A percentile compares a stretch with the other conserved stretches of the same genome.
These are phyloP conservation scores for Apostichopus leukothele DNA, from an alignment of 53 echinoderm and acorn worm genomes.

Conservation along the genomic window DNA sequence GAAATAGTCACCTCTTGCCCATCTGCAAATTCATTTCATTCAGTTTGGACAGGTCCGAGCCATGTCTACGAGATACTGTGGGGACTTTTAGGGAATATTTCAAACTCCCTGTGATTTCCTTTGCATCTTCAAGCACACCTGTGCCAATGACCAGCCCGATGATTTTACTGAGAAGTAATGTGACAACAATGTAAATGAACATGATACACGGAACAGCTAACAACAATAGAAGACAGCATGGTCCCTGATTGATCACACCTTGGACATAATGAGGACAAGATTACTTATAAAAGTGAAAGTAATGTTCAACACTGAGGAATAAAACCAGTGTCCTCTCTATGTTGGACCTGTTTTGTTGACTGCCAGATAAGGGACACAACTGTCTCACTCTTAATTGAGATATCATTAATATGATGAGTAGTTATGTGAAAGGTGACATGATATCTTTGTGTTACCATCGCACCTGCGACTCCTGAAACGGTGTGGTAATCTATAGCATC, in stretches of 20 bases:
- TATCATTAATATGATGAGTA: neutral
- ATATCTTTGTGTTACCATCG: neutral
- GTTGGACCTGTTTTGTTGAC: too few species aligned
- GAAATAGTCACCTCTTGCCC: conserved; percentile 12
- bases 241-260: too few species aligned
- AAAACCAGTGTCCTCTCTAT: too few species aligned
- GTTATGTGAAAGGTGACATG: neutral
- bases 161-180: conserved; percentile 66
- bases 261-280: too few species aligned
- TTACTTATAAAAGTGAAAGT: too few species aligned
- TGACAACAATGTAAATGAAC: conserved; percentile 9
- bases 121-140: conserved; percentile 87
- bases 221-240: too few species aligned
- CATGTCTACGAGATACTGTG: conserved; percentile 70
- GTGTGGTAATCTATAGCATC: neutral
- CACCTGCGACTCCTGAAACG: neutral
- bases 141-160: conserved; percentile 81
- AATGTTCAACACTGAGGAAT: too few species aligned
- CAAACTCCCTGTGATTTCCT: conserved; percentile 89
- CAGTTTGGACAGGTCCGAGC: conserved; percentile 60
- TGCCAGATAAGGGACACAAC: too few species aligned
- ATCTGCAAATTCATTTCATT: conserved; percentile 39
- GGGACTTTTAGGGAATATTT: conserved; percentile 83
- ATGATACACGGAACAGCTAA: neutral
- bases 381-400: neutral